phyloP scores from a whole-genome alignment of 2,888 invertebrate genomes.

The Gisinianus flammeolus region DNA sequence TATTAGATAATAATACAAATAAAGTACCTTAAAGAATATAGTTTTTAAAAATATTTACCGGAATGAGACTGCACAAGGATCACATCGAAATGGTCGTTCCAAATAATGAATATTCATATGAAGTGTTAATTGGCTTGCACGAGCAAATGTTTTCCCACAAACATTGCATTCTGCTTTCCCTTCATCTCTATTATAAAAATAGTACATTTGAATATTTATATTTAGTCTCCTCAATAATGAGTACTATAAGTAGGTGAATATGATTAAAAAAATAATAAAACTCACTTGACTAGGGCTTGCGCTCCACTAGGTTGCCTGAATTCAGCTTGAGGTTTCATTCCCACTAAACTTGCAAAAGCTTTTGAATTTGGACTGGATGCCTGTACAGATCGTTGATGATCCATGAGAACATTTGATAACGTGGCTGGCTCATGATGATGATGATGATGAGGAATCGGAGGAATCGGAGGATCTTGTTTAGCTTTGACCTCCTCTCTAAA shows the following conservation, averaged over 20 bases:
- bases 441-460: too few species aligned
- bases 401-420: constrained; percentile 4
- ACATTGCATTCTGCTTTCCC: constrained; percentile 80
- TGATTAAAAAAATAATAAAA: too few species aligned
- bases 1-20: not conserved
- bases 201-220: constrained; percentile 1
- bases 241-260: too few species aligned
- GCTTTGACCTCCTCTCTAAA: not conserved
- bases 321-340: constrained; percentile 55
- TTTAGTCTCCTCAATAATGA: too few species aligned
- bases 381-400: constrained; percentile 2
- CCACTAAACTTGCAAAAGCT: constrained; percentile 36
- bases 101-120: constrained; percentile 96
- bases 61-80: constrained; percentile 89
- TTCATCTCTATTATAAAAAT: too few species aligned
- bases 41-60: not conserved
- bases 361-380: not conserved
- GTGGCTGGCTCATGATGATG: not conserved
- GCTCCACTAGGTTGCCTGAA: constrained; percentile 57
- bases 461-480: not conserved
- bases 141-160: constrained; percentile 90
- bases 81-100: constrained; percentile 89
- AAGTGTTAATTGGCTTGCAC: constrained; percentile 84
- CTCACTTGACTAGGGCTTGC: constrained; percentile 55
- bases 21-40: not conserved